These are phyloP conservation scores for Rhizomys pruinosus DNA, from an alignment of 2,113 vertebrate species.

Conservation along the genomic window DNA sequence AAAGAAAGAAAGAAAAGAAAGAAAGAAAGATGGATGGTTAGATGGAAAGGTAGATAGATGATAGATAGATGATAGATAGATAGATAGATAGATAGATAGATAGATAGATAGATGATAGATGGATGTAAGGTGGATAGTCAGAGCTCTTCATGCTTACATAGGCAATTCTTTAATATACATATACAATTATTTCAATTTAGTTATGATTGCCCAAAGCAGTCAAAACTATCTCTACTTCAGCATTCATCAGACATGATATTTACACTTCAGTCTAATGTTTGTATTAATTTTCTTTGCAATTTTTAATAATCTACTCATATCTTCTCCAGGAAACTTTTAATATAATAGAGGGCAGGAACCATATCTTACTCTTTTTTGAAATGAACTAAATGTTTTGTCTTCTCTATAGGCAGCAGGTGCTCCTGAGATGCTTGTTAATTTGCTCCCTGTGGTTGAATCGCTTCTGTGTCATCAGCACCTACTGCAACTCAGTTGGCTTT, in stretches of 20 bases:
- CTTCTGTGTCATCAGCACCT: not conserved
- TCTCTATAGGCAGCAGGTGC: not conserved
- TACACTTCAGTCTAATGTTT: not conserved
- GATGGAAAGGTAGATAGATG: not conserved
- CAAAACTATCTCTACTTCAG: not conserved
- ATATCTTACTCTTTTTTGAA: not conserved
- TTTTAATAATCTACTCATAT: not conserved
- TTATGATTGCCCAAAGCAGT: not conserved
- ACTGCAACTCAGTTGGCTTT: not conserved
- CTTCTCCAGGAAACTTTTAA: not conserved
- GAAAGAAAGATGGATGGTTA: not conserved
- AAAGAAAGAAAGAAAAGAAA: not conserved
- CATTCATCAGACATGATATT: not conserved
- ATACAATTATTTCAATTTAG: not conserved
- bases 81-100: not conserved
- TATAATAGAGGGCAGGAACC: not conserved
- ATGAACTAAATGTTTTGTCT: not conserved
- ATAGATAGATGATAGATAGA: not conserved
- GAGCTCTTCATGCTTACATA: not conserved
- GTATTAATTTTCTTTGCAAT: not conserved
- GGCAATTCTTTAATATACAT: no score
- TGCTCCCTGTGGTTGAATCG: not conserved
- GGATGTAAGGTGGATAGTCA: not conserved
- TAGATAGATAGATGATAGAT: not conserved
- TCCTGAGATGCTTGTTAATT: constrained; percentile 6